phyloP scores from a whole-genome alignment of 2,113 vertebrate genomes.

The Scatophagus argus region DNA sequence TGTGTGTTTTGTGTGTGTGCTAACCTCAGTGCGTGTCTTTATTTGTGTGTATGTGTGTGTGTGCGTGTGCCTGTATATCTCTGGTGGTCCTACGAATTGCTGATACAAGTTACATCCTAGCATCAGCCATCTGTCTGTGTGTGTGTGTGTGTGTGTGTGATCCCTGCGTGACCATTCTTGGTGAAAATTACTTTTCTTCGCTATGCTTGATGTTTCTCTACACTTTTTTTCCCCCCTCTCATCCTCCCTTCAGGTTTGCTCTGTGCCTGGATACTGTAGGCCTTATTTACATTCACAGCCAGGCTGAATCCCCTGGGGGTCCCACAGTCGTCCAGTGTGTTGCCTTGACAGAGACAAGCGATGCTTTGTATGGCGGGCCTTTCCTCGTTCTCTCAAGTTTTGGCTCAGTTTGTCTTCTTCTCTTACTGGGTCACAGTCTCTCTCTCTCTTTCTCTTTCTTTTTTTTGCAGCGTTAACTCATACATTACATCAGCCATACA shows the following conservation, averaged over 20 bases:
- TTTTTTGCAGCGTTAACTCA: slow-evolving; percentile 6
- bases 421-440: slow-evolving; percentile 5
- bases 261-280: slow-evolving; percentile 61
- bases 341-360: slow-evolving; percentile 63
- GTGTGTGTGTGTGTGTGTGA: not conserved
- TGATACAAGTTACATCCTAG: slow-evolving; percentile 56
- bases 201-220: slow-evolving; percentile 46
- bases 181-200: slow-evolving; percentile 80
- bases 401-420: slow-evolving; percentile 44
- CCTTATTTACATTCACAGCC: slow-evolving; percentile 78
- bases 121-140: slow-evolving; percentile 14
- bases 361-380: slow-evolving; percentile 43
- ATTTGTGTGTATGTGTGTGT: not conserved
- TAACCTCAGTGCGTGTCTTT: not conserved
- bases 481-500: slow-evolving; percentile 1
- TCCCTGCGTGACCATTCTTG: slow-evolving; percentile 58
- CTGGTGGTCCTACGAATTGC: slow-evolving; percentile 53
- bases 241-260: slow-evolving; percentile 54
- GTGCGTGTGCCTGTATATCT: slow-evolving; percentile 44
- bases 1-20: not conserved
- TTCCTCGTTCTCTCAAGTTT: slow-evolving; percentile 38
- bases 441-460: not conserved
- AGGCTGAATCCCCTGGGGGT: slow-evolving; percentile 47
- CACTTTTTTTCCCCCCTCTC: slow-evolving; percentile 34
- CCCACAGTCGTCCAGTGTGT: slow-evolving; percentile 49